Conservation (phyloP, 2,888 invertebrate species). For the Diarsia dahlii region DNA sequence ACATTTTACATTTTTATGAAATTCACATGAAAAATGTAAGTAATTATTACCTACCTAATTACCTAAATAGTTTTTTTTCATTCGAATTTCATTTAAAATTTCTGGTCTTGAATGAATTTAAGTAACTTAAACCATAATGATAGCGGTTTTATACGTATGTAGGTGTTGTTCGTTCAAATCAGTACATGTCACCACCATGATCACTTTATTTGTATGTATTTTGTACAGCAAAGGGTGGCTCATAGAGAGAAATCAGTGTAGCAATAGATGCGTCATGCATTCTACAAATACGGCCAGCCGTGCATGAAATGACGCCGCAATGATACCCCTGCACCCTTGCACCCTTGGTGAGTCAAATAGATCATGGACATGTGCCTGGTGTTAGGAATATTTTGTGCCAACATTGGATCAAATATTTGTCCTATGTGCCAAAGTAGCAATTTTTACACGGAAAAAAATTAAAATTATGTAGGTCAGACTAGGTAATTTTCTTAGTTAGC, state of each 20-base stretch:
- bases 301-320: constrained; percentile 80
- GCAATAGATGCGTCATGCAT: constrained; percentile 65
- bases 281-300: constrained; percentile 79
- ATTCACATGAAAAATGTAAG: no score
- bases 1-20: no score
- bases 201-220: constrained; percentile 31
- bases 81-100: background rate
- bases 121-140: background rate
- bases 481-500: background rate
- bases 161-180: background rate
- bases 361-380: constrained; percentile 48
- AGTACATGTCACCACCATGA: constrained; percentile 28
- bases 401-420: constrained; percentile 11
- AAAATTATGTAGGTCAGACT: background rate
- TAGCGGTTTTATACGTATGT: background rate
- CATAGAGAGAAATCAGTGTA: constrained; percentile 51
- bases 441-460: background rate
- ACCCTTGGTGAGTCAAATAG: constrained; percentile 64
- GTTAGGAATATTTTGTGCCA: constrained; percentile 8
- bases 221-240: constrained; percentile 30
- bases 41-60: no score
- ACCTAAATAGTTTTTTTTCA: no score
- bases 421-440: background rate
- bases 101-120: background rate
- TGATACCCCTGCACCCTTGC: constrained; percentile 76